Conservation (phyloP, 2,113 vertebrate species). For the Elgaria multicarinata region DNA sequence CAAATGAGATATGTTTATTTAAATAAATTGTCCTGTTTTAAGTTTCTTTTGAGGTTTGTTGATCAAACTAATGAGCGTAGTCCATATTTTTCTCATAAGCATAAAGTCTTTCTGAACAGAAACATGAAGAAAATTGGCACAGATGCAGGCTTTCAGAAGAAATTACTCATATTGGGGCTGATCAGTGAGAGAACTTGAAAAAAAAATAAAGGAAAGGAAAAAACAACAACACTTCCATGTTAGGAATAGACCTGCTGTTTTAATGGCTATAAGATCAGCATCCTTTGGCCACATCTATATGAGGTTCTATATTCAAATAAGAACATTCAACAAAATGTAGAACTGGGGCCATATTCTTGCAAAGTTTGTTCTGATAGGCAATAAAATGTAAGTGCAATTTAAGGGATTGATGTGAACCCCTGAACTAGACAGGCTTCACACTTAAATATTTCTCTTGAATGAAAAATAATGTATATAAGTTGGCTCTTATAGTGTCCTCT, state of each 20-base stretch:
- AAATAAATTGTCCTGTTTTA: slow-evolving; percentile 9
- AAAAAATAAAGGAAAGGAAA: not conserved
- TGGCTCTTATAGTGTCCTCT: not conserved
- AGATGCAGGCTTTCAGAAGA: not conserved
- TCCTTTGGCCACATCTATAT: not conserved
- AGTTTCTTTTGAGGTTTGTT: slow-evolving; percentile 11
- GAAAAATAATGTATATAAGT: not conserved
- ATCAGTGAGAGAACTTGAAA: not conserved
- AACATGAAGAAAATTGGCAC: slow-evolving; percentile 25
- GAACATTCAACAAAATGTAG: accelerated
- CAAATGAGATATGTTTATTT: not conserved
- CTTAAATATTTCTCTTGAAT: not conserved
- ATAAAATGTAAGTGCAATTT: not conserved
- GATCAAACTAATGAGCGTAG: not conserved
- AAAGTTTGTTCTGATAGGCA: not conserved
- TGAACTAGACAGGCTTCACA: not conserved
- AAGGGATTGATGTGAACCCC: not conserved
- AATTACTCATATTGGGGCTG: not conserved
- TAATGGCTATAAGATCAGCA: accelerated
- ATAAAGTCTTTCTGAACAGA: not conserved
- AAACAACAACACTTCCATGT: not conserved
- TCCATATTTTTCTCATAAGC: not conserved
- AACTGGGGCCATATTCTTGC: accelerated
- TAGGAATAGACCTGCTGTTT: accelerated
- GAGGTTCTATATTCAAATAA: accelerated